phyloP scores from a whole-genome alignment of 2,797 vertebrate species.

The Sylvilagus floridanus region DNA sequence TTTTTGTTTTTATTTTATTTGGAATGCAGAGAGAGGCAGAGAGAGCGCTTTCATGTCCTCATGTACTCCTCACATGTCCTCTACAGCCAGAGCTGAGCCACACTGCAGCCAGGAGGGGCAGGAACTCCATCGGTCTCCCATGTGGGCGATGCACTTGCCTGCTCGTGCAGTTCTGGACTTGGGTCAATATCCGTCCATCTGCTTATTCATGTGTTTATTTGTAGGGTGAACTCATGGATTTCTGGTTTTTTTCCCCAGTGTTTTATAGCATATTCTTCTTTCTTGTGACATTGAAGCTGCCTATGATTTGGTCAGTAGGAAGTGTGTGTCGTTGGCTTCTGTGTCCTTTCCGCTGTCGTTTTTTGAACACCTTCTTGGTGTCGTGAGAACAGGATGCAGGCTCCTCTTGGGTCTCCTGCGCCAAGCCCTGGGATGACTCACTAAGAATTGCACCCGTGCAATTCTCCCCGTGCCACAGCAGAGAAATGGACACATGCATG shows the following conservation, averaged over 20 bases:
- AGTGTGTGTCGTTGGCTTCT: neutral
- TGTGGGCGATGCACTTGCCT: neutral
- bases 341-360: neutral
- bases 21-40: too few relatives aligned
- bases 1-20: too few relatives aligned
- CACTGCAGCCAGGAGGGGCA: too few relatives aligned
- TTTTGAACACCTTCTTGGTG: neutral
- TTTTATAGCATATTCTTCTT: neutral
- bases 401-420: neutral
- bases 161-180: neutral
- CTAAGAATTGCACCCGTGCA: too few relatives aligned
- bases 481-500: too few relatives aligned
- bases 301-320: neutral
- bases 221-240: neutral
- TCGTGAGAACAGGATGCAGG: neutral
- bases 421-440: neutral
- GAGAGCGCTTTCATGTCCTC: too few relatives aligned
- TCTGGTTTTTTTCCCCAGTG: neutral
- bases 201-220: neutral
- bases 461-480: too few relatives aligned
- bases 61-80: too few relatives aligned
- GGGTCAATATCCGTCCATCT: neutral
- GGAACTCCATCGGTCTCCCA: too few relatives aligned
- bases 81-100: too few relatives aligned
- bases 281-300: neutral